Evolutionary conservation across 2,113 vertebrate genomes (phyloP).

Genomic region (Cygnus atratus): DNA sequence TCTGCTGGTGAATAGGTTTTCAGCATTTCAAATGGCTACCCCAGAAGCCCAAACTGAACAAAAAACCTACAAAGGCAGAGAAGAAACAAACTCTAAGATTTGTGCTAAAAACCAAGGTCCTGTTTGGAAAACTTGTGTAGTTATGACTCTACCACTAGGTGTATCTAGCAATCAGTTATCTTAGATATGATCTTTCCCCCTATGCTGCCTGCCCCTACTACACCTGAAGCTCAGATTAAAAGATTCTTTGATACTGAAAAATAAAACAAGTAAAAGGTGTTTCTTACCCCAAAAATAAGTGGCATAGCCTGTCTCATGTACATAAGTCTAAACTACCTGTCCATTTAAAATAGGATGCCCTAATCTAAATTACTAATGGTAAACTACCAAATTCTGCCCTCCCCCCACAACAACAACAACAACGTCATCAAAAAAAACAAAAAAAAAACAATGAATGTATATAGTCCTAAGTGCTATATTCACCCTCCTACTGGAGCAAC

Average conservation of each 20-base stretch:
- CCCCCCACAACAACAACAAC: neutral
- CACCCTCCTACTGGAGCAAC: neutral
- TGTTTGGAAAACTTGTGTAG: neutral
- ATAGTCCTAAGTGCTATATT: neutral
- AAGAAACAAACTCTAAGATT: neutral
- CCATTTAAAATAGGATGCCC: neutral
- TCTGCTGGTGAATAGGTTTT: neutral
- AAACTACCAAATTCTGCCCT: neutral
- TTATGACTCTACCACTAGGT: neutral
- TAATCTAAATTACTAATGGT: neutral
- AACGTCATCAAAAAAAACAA: neutral
- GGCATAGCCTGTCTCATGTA: neutral
- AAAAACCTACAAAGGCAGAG: neutral
- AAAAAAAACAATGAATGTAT: neutral
- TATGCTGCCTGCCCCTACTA: neutral
- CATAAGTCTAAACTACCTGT: neutral
- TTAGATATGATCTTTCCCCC: neutral
- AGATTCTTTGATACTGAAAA: neutral
- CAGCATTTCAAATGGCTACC: neutral
- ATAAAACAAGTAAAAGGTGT: neutral
- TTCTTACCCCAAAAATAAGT: neutral
- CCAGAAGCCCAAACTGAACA: neutral
- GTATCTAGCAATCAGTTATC: neutral
- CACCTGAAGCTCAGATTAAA: neutral
- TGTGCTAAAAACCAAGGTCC: rapidly evolving